Conservation (phyloP, 2,113 vertebrate species). For the Equus przewalskii region DNA sequence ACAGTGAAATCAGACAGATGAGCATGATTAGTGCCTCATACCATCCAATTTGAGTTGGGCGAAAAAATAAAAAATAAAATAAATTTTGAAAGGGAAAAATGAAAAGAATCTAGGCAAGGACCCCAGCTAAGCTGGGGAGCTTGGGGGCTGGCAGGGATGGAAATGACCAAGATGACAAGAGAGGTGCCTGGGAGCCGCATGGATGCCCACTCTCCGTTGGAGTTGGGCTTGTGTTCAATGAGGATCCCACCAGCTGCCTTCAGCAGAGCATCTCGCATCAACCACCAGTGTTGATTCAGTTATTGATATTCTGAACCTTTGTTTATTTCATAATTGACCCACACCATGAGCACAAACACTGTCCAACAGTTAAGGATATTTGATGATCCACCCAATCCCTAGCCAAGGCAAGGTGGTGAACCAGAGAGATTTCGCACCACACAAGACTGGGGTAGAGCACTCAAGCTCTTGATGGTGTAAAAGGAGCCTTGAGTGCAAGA, state of each 20-base stretch:
- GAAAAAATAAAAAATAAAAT: not conserved
- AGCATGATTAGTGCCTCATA: not conserved
- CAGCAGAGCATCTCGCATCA: accelerated
- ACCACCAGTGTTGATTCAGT: accelerated
- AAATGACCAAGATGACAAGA: not conserved
- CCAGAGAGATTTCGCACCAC: accelerated
- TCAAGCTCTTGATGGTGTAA: too few relatives aligned
- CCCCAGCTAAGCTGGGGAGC: not conserved
- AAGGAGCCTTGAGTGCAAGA: accelerated
- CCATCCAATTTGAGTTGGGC: not conserved
- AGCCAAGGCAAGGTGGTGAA: accelerated
- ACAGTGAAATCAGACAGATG: not conserved
- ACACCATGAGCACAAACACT: accelerated
- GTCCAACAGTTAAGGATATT: accelerated
- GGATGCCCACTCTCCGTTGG: not conserved
- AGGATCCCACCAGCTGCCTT: not conserved
- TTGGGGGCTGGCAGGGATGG: too few relatives aligned
- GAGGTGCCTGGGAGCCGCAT: accelerated
- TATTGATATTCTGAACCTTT: accelerated
- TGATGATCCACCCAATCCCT: accelerated
- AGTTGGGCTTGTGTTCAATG: accelerated
- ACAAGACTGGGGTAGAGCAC: accelerated
- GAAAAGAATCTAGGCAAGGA: too few relatives aligned
- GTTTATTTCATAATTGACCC: accelerated
- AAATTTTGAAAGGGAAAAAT: not conserved